Conservation (phyloP, 2,797 vertebrate species). For the Hyperoplus lanceolatus region DNA sequence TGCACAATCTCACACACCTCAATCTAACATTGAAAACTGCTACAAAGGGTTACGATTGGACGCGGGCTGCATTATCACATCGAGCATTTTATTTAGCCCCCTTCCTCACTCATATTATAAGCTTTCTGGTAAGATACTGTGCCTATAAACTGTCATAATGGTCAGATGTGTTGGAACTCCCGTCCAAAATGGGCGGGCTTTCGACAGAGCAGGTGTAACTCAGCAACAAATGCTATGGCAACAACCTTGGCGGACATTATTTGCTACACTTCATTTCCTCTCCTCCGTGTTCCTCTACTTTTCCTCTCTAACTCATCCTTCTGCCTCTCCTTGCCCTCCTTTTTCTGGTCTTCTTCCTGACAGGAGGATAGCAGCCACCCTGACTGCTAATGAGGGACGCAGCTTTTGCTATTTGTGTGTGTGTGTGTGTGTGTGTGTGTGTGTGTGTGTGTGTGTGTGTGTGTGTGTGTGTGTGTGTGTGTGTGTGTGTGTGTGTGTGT, state of each 20-base stretch:
- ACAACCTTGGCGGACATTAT: conserved; percentile 55
- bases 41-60: conserved; percentile 18
- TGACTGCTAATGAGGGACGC: conserved; percentile 80
- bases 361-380: conserved; percentile 66
- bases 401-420: conserved; percentile 41
- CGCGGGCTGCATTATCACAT: conserved; percentile 20
- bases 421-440: conserved; percentile 20
- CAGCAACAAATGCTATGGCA: conserved; percentile 73
- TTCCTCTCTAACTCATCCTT: conserved; percentile 43
- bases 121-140: conserved; percentile 13
- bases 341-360: conserved; percentile 65
- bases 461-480: conserved; percentile 27
- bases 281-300: conserved; percentile 31
- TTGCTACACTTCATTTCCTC: conserved; percentile 21
- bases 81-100: conserved; percentile 35
- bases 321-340: conserved; percentile 60
- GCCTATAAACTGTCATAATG: conserved; percentile 30
- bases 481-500: conserved; percentile 14
- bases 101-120: conserved; percentile 32
- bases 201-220: conserved; percentile 13
- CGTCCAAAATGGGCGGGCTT: conserved; percentile 10
- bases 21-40: conserved; percentile 56
- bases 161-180: conserved; percentile 7
- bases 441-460: conserved; percentile 13
- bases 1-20: conserved; percentile 22